Evolutionary conservation across 2,113 vertebrate species (phyloP), one percentile per base, ranked within the genome.

Genomic region (Phalacrocorax carbo): DNA sequence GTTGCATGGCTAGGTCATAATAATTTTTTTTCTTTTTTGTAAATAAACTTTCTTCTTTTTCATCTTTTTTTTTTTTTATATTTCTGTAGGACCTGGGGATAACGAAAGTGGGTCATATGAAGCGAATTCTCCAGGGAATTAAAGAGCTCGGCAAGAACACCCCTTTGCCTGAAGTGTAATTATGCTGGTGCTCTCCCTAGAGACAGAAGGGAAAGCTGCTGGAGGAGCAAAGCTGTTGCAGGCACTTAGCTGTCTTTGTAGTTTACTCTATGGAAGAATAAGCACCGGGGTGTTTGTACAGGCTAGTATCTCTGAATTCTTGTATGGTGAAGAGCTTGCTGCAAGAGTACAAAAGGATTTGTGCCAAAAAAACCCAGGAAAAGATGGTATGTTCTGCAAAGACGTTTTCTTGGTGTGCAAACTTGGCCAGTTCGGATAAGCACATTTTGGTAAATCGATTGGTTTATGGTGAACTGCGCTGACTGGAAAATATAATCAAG

Each of bases 121-220:
- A 99, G 99, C 99, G 99, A 99, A 99, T 99, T 98, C 99, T 99
- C 96, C 99, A 99, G 99, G 99, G 99, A 99, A 99, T 99, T 99
- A 99, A 99, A 97, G 99, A 99, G 88, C 98, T 99, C 62, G 97
- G 98, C 97, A 99, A 98, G 98, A 98, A 97, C 92, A 97, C 98
- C 92, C 94, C 97, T 82, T 98, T 98, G 97, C 91, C 98, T 79
- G 99, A 99, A 97, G 98, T 98, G 94, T 99, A 97, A 98, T 91
- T 86, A 32, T 26, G 48, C 64, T 79, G 97, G 97, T 98, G 97
- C 97, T 97, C 91, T 96, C 94, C 82, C 64, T 92, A 65, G 89
- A 91, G 90, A 96, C 94, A 93, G 79, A 94, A 76, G 72, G 80
- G 57, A 91, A 94, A 76, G 77, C 90, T 81, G 54, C 93, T 83